A percentile compares a stretch with the other conserved stretches of the same genome.
phyloP scores from a whole-genome alignment of 1,140 invertebrate genomes.

The Potamilus streckersoni region DNA sequence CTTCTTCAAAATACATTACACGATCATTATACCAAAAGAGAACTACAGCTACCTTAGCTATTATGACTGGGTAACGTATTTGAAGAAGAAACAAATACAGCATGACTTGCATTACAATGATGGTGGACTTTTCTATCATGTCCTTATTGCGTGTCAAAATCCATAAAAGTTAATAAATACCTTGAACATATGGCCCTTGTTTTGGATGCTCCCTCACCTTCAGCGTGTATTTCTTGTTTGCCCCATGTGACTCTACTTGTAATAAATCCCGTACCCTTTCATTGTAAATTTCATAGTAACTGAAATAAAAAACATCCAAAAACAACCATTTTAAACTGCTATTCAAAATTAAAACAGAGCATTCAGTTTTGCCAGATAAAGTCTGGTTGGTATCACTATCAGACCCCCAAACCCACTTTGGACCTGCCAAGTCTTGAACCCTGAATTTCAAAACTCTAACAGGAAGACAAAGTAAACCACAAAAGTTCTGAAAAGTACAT shows the following conservation, averaged over 20 bases:
- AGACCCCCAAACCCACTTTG: background rate
- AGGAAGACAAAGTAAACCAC: background rate
- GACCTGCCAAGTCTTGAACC: background rate
- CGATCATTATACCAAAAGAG: too few species aligned
- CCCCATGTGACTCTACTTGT: constrained; percentile 31
- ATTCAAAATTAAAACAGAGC: constrained; percentile 2
- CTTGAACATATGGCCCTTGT: constrained; percentile 67
- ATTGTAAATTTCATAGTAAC: constrained; percentile 67
- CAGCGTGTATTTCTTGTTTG: constrained; percentile 59
- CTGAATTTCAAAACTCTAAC: background rate
- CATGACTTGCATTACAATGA: too few species aligned
- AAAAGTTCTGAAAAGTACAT: background rate
- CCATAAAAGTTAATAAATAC: constrained; percentile 34
- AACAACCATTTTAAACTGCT: background rate
- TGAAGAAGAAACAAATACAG: too few species aligned
- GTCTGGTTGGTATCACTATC: background rate
- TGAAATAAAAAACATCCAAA: constrained; percentile 31
- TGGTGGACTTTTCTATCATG: too few species aligned
- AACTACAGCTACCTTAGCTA: too few species aligned
- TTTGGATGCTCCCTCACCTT: constrained; percentile 67
- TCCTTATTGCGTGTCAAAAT: too few species aligned
- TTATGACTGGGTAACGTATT: too few species aligned
- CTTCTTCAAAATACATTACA: too few species aligned
- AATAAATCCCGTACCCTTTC: constrained; percentile 65
- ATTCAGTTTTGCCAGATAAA: background rate